Conservation (phyloP, 2,888 invertebrate genomes). For the Barypeithes pellucidus region DNA sequence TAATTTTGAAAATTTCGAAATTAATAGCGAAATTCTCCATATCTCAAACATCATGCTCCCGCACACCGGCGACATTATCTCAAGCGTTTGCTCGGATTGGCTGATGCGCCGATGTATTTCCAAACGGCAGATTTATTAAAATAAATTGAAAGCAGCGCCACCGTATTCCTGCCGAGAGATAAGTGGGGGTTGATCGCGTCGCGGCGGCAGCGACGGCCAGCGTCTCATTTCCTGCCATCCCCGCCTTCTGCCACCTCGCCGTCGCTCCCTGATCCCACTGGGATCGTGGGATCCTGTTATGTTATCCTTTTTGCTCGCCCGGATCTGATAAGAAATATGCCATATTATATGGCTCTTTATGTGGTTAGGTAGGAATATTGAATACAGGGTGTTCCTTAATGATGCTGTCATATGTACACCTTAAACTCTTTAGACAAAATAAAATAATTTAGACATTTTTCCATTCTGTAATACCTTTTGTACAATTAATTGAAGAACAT, state of each 20-base stretch:
- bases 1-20: too few species aligned
- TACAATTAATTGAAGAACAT: too few species aligned
- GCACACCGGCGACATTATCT: conserved; percentile 41
- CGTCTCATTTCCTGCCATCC: conserved; percentile 46
- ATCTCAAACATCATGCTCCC: conserved; percentile 26
- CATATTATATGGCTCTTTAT: conserved; percentile 11
- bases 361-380: conserved; percentile 9
- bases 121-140: conserved; percentile 70
- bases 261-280: conserved; percentile 25
- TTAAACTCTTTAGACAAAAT: too few species aligned
- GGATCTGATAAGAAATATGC: conserved; percentile 21
- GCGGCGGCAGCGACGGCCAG: conserved; percentile 39
- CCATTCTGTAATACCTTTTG: too few species aligned
- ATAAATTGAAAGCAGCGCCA: conserved; percentile 70
- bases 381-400: too few species aligned
- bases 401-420: too few species aligned
- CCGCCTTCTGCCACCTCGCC: conserved; percentile 20
- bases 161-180: conserved; percentile 51
- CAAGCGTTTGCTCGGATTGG: conserved; percentile 67
- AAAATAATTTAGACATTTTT: too few species aligned
- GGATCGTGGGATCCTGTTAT: conserved; percentile 35
- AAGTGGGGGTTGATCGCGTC: conserved; percentile 56
- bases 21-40: conserved; percentile 31
- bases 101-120: conserved; percentile 68
- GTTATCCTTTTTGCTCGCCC: conserved; percentile 23